phyloP scores from a whole-genome alignment of 2,113 vertebrate species.

The Eidolon helvum region DNA sequence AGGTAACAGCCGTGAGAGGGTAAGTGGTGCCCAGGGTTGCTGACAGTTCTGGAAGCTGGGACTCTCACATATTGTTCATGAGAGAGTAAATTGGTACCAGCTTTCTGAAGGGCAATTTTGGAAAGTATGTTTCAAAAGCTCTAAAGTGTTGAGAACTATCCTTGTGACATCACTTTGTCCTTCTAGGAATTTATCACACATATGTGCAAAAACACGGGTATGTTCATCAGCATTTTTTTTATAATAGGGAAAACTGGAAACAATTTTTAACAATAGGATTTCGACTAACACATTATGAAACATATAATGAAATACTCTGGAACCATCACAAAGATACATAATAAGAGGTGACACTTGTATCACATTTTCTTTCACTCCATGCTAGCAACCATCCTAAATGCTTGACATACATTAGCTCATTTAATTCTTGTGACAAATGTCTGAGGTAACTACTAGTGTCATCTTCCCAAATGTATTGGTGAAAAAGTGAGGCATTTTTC shows the following conservation, averaged over 20 bases:
- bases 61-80: accelerated
- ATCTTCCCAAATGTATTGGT: too few species aligned
- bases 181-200: not conserved
- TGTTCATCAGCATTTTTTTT: not conserved
- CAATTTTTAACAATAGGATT: not conserved
- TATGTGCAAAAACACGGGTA: not conserved
- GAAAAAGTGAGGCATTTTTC: not conserved
- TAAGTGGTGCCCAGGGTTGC: too few species aligned
- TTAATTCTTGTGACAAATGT: not conserved
- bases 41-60: not conserved
- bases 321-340: not conserved
- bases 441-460: not conserved
- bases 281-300: not conserved
- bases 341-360: accelerated
- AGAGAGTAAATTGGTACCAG: not conserved
- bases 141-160: not conserved
- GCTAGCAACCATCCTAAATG: not conserved
- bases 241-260: not conserved
- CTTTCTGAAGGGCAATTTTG: not conserved
- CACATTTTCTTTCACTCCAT: accelerated
- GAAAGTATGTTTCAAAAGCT: not conserved
- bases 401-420: not conserved
- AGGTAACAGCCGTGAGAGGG: not conserved
- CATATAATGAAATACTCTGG: not conserved
- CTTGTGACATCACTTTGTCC: not conserved